These are phyloP conservation scores for Sphyrna mokarran DNA, from an alignment of 2,113 vertebrate genomes.

Conservation along the genomic window DNA sequence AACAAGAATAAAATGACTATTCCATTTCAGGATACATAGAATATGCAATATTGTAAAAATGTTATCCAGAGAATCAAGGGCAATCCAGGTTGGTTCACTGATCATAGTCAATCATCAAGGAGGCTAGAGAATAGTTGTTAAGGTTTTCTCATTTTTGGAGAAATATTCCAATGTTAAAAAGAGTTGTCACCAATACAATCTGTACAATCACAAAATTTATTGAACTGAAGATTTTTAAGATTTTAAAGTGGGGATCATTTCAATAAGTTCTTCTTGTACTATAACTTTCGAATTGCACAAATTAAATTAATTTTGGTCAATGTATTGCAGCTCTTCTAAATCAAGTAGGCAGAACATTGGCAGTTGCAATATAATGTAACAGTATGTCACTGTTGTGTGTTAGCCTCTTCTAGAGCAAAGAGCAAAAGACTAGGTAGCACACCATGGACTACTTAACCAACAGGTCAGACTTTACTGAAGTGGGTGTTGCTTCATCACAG, in stretches of 20 bases:
- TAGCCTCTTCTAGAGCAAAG: too few species aligned
- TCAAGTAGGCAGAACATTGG: too few species aligned
- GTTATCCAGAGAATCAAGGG: background rate
- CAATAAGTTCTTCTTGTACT: background rate
- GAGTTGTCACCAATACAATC: background rate
- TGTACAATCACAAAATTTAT: background rate
- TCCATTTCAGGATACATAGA: background rate
- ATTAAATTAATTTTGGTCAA: background rate
- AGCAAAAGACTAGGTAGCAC: too few species aligned
- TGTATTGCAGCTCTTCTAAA: too few species aligned
- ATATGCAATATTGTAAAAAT: background rate
- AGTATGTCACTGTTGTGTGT: too few species aligned
- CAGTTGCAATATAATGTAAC: too few species aligned
- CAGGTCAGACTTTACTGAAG: too few species aligned
- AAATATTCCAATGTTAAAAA: background rate
- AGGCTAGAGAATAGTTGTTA: background rate
- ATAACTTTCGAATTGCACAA: background rate
- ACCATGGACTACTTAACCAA: too few species aligned
- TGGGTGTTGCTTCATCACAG: too few species aligned
- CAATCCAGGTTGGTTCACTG: background rate
- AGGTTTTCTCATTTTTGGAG: background rate
- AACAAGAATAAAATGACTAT: background rate
- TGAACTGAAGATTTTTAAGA: background rate
- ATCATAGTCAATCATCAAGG: background rate
- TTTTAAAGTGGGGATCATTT: background rate